Percentiles rank a stretch among this genome's conserved stretches.
phyloP scores from a whole-genome alignment of 2,797 vertebrate genomes.

The Adelosebastes latens region DNA sequence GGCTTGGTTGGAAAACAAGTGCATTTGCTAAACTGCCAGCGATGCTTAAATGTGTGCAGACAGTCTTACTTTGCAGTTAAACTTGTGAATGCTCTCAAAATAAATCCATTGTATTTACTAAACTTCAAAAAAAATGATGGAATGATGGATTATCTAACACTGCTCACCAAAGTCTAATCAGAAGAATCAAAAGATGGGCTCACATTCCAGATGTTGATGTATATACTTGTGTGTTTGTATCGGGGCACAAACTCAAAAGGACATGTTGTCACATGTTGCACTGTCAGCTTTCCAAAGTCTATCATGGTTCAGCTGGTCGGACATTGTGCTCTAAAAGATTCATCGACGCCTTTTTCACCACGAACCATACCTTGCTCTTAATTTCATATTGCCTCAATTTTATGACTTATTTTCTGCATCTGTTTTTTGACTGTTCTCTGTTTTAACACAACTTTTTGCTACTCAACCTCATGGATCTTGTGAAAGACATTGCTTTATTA shows the following conservation, averaged over 20 bases:
- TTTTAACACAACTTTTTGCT: conserved; percentile 73
- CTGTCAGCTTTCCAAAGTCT: conserved; percentile 48
- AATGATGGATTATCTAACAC: conserved; percentile 17
- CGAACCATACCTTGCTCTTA: conserved; percentile 47
- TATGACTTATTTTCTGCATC: conserved; percentile 4
- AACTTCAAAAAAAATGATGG: not conserved
- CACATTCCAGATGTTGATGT: conserved; percentile 83
- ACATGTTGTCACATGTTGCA: conserved; percentile 39
- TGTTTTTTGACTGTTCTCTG: conserved; percentile 11
- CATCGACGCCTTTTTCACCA: conserved; percentile 74
- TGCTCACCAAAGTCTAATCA: conserved; percentile 43
- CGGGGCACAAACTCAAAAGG: conserved; percentile 11
- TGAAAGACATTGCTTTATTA: conserved; percentile 75
- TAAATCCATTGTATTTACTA: conserved; percentile 2
- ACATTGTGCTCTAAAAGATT: not conserved
- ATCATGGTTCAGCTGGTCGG: not conserved
- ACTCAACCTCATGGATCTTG: conserved; percentile 41
- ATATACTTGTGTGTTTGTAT: conserved; percentile 60
- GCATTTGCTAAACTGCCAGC: not conserved
- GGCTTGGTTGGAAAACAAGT: not conserved
- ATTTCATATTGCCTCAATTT: conserved; percentile 26
- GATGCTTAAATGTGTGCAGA: not conserved
- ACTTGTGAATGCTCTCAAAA: not conserved
- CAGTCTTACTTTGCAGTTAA: not conserved
- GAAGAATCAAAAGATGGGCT: conserved; percentile 69